Base-by-base conservation (phyloP, 2,113 vertebrate genomes). In the Crotalus helleri region DNA sequence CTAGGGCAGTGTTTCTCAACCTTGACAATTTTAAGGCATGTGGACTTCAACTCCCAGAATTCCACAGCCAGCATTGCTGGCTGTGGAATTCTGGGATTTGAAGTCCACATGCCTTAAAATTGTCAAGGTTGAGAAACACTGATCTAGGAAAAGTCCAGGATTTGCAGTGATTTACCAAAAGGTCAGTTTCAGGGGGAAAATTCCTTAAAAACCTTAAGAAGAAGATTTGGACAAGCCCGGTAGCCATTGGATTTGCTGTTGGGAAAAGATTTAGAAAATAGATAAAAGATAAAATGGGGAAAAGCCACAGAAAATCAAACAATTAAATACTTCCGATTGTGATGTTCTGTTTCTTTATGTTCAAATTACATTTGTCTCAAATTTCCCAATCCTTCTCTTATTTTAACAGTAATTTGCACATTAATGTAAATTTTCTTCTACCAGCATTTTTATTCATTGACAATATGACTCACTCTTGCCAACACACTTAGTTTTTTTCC, bases 351-450 rank as follows among this genome's bases (percentile, higher is more conserved):
- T 87, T 9, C 46, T 17, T 15, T 92, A 95, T 91, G 90, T 1
- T 17, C 12, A 33, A 74, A 74, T 74, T 33, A 33, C 29, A n/a
- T 74, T 49, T 33, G 24, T 92, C 4, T 94, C 29, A 58, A 92
- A 89, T 10, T 64, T 0, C 93, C 96, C 95, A 89, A 94, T 88
- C n/a, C 53, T 85, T 57, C 12, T 93, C 39, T 88, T 8, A 1
- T 10, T 95, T 85, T 89, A 95, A 74, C 33, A 91, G 69, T 90
- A 93, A 64, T 51, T 94, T 85, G 89, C 95, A 59, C 90, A 53
- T 81, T 90, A 54, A 0, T 0, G 17, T 53, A 54, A 89, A 92
- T 49, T 90, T 57, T 86, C 53, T 46, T 89, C 89, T 61, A 86
- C 59, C 91, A 87, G 88, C 69, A 85, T 94, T 94, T 89, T 54